A percentile compares a stretch with the other conserved stretches of the same genome.
Evolutionary conservation across 2,113 vertebrate species (phyloP).

Genomic region (Thinocorus orbignyianus): DNA sequence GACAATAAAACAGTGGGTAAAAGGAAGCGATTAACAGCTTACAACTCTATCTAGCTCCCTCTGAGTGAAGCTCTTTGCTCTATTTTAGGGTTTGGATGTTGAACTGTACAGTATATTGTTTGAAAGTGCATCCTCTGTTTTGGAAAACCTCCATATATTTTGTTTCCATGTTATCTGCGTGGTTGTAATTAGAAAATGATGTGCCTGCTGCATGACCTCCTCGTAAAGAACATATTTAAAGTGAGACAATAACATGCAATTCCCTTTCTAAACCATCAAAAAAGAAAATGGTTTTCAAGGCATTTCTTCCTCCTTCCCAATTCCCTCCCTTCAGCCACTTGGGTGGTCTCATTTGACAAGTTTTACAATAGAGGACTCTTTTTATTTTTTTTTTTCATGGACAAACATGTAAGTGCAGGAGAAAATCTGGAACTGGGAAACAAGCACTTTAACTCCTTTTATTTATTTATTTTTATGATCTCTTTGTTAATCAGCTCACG

Average conservation of each 20-base stretch:
- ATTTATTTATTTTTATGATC: not conserved
- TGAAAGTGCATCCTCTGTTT: not conserved
- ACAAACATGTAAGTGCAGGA: slow-evolving; percentile 36
- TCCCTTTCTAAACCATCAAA: slow-evolving; percentile 71
- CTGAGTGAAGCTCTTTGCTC: slow-evolving; percentile 8
- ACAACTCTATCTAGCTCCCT: not conserved
- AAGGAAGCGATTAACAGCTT: slow-evolving; percentile 30
- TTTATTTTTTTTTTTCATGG: not conserved
- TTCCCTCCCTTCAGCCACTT: slow-evolving; percentile 36
- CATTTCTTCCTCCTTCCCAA: slow-evolving; percentile 52
- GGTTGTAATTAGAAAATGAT: slow-evolving; percentile 64
- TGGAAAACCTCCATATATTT: slow-evolving; percentile 58
- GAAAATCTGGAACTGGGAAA: slow-evolving; percentile 35
- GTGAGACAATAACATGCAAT: slow-evolving; percentile 63
- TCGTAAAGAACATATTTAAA: slow-evolving; percentile 53
- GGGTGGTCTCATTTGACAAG: slow-evolving; percentile 66
- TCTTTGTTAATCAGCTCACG: not conserved
- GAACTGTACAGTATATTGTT: not conserved
- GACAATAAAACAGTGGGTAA: slow-evolving; percentile 44
- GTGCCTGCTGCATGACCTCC: slow-evolving; percentile 64
- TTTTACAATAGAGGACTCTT: slow-evolving; percentile 35
- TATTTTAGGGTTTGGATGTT: slow-evolving; percentile 28
- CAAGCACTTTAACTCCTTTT: not conserved
- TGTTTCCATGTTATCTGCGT: slow-evolving; percentile 44
- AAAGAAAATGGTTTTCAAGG: slow-evolving; percentile 67